Percentiles rank a stretch among this genome's conserved stretches.
Evolutionary conservation across 1,140 invertebrate species (phyloP).

Genomic region (Helicoverpa zea): DNA sequence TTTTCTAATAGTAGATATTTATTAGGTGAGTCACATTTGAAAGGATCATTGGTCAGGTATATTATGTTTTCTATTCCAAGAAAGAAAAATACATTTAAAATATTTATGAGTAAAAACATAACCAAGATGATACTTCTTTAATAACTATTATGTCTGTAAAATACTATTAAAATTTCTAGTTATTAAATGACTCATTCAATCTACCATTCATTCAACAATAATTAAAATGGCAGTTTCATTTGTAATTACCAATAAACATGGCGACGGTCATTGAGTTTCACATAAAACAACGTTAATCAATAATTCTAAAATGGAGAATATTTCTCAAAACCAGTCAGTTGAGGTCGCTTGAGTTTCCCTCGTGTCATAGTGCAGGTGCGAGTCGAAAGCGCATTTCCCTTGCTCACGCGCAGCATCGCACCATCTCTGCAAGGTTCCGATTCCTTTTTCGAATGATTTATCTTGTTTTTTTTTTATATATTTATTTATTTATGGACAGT

Average conservation of each 20-base stretch:
- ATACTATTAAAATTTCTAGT: too few relatives aligned
- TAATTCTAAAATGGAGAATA: constrained; percentile 7
- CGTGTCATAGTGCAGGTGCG: constrained; percentile 56
- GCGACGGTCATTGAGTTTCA: too few relatives aligned
- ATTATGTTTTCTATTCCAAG: too few relatives aligned
- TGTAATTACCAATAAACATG: neutral
- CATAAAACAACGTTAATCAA: neutral
- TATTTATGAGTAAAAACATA: too few relatives aligned
- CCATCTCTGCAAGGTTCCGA: constrained; percentile 5
- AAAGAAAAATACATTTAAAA: too few relatives aligned
- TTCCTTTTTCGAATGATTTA: constrained; percentile 41
- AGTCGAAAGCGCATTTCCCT: constrained; percentile 59
- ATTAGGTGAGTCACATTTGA: too few relatives aligned
- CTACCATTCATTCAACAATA: too few relatives aligned
- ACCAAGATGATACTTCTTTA: too few relatives aligned
- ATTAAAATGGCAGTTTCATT: neutral
- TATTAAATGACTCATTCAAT: too few relatives aligned
- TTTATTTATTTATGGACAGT: constrained; percentile 11
- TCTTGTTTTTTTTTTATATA: neutral
- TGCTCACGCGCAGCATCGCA: constrained; percentile 35
- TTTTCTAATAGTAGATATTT: too few relatives aligned
- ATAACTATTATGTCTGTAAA: too few relatives aligned
- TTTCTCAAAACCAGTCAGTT: constrained; percentile 28
- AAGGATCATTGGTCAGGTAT: too few relatives aligned
- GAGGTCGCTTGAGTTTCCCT: constrained; percentile 32